phyloP scores from a whole-genome alignment of 30 jellyfish, hydroid and myxozoan species.

The Aurelia aurita complex sp. Pacific region DNA sequence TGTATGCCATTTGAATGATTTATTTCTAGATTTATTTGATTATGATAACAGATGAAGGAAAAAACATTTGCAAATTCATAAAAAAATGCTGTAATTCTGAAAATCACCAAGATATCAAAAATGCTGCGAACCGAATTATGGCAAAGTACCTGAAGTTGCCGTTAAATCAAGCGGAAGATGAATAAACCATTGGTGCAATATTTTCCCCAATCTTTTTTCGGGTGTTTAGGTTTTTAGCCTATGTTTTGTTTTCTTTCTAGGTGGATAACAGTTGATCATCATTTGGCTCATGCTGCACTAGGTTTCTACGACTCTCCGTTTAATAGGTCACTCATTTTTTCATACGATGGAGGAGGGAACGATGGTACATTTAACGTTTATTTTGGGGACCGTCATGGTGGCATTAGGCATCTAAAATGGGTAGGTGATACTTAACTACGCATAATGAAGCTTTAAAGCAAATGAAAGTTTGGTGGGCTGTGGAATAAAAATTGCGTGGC shows the following conservation, averaged over 20 bases:
- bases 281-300: conserved; percentile 61
- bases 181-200: not conserved
- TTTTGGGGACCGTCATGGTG: conserved; percentile 5
- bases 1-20: no score
- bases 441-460: no score
- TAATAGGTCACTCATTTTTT: conserved; percentile 17
- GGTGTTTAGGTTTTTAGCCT: not conserved
- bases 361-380: conserved; percentile 64
- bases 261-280: conserved; percentile 50
- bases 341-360: conserved; percentile 67
- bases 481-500: not conserved
- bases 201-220: not conserved
- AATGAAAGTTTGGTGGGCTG: not conserved
- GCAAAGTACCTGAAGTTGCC: no score
- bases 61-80: no score
- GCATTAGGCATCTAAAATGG: conserved; percentile 43
- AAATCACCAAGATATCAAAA: no score
- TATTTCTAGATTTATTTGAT: no score
- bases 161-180: not conserved
- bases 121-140: no score
- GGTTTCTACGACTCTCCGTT: conserved; percentile 58
- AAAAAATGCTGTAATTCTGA: no score
- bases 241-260: not conserved
- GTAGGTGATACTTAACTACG: not conserved
- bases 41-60: no score